phyloP scores from a whole-genome alignment of 2,888 invertebrate species.

The Molorchus minor region DNA sequence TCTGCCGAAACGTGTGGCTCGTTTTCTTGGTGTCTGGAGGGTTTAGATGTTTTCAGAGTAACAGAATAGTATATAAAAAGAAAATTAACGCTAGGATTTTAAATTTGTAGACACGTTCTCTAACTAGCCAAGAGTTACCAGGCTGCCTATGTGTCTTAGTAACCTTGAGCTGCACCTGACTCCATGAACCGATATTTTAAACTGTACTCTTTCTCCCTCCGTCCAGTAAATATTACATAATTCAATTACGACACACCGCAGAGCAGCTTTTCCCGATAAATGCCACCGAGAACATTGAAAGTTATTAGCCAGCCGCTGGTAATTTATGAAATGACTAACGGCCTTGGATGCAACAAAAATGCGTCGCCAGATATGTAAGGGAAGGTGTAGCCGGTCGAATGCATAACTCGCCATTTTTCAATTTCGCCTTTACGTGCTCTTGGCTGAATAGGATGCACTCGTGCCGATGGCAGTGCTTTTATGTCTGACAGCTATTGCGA shows the following conservation, averaged over 20 bases:
- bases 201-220: background rate
- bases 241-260: background rate
- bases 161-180: too few relatives aligned
- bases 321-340: constrained; percentile 38
- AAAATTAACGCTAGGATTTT: too few relatives aligned
- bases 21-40: too few relatives aligned
- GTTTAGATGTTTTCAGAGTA: too few relatives aligned
- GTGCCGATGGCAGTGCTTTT: background rate
- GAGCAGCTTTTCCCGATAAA: constrained; percentile 24
- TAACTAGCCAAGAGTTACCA: too few relatives aligned
- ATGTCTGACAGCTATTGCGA: background rate
- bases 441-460: constrained; percentile 1
- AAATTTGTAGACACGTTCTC: too few relatives aligned
- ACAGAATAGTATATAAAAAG: too few relatives aligned
- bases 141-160: too few relatives aligned
- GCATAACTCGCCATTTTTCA: background rate
- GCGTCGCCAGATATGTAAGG: constrained; percentile 23
- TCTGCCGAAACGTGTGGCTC: too few relatives aligned
- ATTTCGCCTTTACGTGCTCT: background rate
- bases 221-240: background rate
- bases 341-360: constrained; percentile 43
- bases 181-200: too few relatives aligned
- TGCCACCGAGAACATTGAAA: constrained; percentile 41
- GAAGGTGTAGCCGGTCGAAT: constrained; percentile 30
- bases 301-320: constrained; percentile 30